Base-by-base conservation (phyloP, 2,797 vertebrate species). In the Muscicapa comitata region DNA sequence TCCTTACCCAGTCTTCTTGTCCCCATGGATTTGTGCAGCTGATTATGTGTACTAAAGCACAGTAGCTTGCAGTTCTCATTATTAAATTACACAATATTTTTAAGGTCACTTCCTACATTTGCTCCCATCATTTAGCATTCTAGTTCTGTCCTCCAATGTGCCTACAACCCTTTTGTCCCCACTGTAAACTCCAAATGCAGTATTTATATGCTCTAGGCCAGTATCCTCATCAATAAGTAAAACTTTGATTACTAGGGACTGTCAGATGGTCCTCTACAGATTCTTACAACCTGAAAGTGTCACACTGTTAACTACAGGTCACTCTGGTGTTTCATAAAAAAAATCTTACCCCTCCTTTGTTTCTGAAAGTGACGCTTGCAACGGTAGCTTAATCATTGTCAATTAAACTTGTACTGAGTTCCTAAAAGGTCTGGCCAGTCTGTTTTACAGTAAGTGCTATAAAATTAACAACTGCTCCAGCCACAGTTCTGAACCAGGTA, bases 391-490 rank as follows among this genome's bases (percentile, higher is more conserved):
- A 48, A 88, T 59, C 20, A 38, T 6, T 63, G 38, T 40, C 73
- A 78, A 35, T 28, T 35, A 47, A 78, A 86, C 55, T 35, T 75
- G n/a, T 50, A 47, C 28, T 6, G 35, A 94, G 58, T 23, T 86
- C 48, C 62, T 86, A 68, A 72, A 83, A 84, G 38, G 75, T 43
- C 65, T 78, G 73, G 11, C 25, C 59, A 51, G 43, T 42, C 42
- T 75, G 26, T 78, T 88, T 78, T 75, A 91, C 72, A 75, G 50
- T 74, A 89, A 88, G 31, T 37, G 33, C 58, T 74, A 37, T 68
- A 86, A 92, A 95, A 91, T 66, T 68, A 94, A 90, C 68, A 93
- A 66, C 68, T 80, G 51, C 70, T 93, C 38, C 82, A 88, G 73
- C 38, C 88, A 76, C 77, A 77, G 54, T 68, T 84, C 85, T 75